These are phyloP conservation scores for Dipodomys spectabilis DNA, from an alignment of 2,113 vertebrate species.

Conservation along the genomic window DNA sequence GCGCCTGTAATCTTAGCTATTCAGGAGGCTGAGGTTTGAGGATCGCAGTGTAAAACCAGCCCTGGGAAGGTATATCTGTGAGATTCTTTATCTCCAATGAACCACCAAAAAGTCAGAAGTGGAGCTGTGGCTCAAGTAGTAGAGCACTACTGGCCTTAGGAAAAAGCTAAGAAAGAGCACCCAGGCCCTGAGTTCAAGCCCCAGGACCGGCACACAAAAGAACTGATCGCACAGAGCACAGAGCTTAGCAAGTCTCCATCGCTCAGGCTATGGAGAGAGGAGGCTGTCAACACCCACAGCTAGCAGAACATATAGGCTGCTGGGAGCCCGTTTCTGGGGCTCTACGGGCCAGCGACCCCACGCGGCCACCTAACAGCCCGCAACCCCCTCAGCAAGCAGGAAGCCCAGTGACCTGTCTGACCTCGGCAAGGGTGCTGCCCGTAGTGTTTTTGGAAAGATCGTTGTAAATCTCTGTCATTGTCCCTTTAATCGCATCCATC, in stretches of 20 bases:
- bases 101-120: too few species aligned
- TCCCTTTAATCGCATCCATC: conserved; percentile 99
- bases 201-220: background rate
- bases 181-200: too few species aligned
- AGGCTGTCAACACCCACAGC: too few species aligned
- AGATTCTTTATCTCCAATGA: too few species aligned
- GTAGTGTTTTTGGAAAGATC: conserved; percentile 98
- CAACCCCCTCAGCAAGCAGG: background rate
- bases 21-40: too few species aligned
- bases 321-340: background rate
- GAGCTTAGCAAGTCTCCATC: background rate
- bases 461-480: conserved; percentile 99
- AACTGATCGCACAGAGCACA: background rate
- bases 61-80: too few species aligned
- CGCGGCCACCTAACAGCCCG: accelerated
- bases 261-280: background rate
- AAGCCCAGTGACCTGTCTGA: conserved; percentile 68
- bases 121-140: too few species aligned
- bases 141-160: too few species aligned
- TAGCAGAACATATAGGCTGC: background rate
- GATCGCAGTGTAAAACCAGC: too few species aligned
- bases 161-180: too few species aligned
- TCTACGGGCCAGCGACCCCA: background rate
- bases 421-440: conserved; percentile 98
- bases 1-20: too few species aligned